These are phyloP conservation scores for Sicus ferrugineus DNA, from an alignment of 2,888 invertebrate species.

Conservation along the genomic window DNA sequence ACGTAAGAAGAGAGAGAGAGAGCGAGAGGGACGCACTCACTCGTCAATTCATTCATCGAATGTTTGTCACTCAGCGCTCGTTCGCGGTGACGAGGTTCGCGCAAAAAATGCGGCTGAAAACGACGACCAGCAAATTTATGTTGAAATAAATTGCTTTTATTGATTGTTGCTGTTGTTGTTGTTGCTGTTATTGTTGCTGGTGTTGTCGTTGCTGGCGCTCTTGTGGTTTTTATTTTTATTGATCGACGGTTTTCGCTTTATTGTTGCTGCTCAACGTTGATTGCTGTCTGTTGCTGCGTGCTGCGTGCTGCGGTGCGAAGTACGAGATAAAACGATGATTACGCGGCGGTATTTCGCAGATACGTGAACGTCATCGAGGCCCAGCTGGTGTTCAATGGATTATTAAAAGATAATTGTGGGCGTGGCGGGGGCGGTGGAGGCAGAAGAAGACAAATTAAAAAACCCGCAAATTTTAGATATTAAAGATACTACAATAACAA, in stretches of 20 bases:
- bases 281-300: neutral
- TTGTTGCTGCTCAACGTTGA: conserved; percentile 1
- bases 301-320: no score
- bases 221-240: conserved; percentile 1
- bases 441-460: conserved; percentile 19
- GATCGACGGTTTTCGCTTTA: neutral
- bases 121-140: no score
- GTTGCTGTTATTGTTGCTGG: conserved; percentile 17
- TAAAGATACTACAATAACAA: neutral
- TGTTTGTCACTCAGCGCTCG: conserved; percentile 5
- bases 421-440: no score
- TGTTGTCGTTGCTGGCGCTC: no score
- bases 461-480: neutral
- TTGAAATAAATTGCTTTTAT: conserved; percentile 31
- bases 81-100: conserved; percentile 29
- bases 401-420: no score
- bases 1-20: no score
- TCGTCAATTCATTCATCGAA: neutral
- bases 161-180: conserved; percentile 32
- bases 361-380: no score
- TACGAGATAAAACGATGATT: no score
- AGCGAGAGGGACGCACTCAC: no score
- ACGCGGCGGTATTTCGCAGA: no score
- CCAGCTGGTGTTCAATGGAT: no score
- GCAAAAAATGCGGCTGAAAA: no score